These are phyloP conservation scores for Antechinus stuartii DNA, from an alignment of 2,113 vertebrate species.

Conservation along the genomic window DNA sequence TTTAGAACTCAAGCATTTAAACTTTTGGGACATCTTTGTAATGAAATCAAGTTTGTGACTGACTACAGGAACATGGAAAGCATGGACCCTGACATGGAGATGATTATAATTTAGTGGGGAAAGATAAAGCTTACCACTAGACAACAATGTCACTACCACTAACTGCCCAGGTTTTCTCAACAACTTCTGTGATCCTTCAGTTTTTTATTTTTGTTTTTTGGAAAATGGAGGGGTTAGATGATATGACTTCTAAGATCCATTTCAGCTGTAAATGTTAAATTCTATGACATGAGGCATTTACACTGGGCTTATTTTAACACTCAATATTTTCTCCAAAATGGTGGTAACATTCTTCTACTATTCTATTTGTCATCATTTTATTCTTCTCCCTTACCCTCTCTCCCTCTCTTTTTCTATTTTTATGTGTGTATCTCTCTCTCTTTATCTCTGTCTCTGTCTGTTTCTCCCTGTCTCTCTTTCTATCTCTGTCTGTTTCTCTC, in stretches of 20 bases:
- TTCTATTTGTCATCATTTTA: neutral
- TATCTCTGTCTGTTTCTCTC: no score
- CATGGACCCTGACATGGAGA: neutral
- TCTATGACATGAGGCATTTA: neutral
- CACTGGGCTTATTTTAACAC: neutral
- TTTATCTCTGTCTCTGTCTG: no score
- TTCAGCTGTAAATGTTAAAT: neutral
- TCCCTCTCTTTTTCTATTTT: no score
- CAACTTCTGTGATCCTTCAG: neutral
- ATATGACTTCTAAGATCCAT: neutral
- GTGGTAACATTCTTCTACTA: neutral
- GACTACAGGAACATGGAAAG: neutral
- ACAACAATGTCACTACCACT: neutral
- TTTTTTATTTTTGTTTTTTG: neutral
- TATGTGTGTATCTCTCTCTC: no score
- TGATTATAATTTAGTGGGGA: neutral
- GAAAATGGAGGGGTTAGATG: neutral
- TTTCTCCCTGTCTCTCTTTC: no score
- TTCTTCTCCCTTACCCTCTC: no score
- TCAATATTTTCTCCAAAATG: constrained; percentile 20
- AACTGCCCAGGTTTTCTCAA: neutral
- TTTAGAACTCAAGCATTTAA: no score
- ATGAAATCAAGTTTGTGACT: neutral
- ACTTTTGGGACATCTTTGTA: neutral
- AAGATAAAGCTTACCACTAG: neutral